phyloP scores from a whole-genome alignment of 1,140 invertebrate genomes.

The Ctenoplectra terminalis region DNA sequence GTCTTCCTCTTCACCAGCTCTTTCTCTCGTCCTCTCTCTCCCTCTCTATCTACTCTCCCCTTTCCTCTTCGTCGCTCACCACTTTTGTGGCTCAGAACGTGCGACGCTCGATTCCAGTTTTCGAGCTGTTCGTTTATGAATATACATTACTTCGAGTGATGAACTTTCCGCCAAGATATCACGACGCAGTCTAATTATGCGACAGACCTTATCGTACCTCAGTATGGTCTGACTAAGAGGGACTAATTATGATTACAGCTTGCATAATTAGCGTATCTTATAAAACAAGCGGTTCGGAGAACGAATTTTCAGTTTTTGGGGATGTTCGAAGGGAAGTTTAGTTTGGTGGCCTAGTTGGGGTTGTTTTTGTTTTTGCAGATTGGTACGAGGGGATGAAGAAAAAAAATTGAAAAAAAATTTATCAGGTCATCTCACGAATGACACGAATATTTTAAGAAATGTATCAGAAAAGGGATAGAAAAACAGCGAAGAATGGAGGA shows the following conservation, averaged over 20 bases:
- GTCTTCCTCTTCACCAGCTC: not conserved
- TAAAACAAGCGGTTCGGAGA: too few relatives aligned
- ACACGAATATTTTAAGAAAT: too few relatives aligned
- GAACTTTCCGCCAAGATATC: conserved; percentile 26
- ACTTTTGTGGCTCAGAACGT: not conserved
- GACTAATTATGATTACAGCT: conserved; percentile 22
- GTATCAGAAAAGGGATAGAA: too few relatives aligned
- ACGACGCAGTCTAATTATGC: conserved; percentile 29
- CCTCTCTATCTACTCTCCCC: not conserved
- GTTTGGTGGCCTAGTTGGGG: too few relatives aligned
- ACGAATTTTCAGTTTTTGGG: too few relatives aligned
- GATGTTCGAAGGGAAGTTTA: too few relatives aligned
- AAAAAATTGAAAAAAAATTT: too few relatives aligned
- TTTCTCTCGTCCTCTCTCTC: not conserved
- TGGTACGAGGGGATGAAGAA: too few relatives aligned
- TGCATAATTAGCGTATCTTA: conserved; percentile 6
- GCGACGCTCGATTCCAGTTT: conserved; percentile 18
- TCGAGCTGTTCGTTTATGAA: conserved; percentile 31
- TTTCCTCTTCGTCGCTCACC: not conserved
- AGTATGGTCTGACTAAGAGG: not conserved
- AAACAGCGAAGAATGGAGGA: too few relatives aligned
- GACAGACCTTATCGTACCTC: not conserved
- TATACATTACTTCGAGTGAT: conserved; percentile 35
- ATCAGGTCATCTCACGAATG: too few relatives aligned
- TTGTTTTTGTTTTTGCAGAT: too few relatives aligned